Percentiles rank a stretch among this genome's conserved stretches.
These are phyloP conservation scores for Emydocephalus ijimae DNA, from an alignment of 2,113 vertebrate species.

Conservation along the genomic window DNA sequence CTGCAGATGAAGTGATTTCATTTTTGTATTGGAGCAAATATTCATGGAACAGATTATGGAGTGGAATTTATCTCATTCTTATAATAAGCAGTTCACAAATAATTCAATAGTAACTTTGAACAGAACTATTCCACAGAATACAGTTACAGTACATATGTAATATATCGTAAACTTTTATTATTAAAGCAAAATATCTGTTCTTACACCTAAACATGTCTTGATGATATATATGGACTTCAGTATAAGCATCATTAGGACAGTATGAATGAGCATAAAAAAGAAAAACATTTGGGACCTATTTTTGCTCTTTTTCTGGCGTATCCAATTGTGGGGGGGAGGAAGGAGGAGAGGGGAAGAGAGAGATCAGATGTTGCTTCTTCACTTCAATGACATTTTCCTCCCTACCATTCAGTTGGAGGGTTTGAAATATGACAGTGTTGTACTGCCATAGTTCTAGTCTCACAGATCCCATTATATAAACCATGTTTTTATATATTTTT, in stretches of 20 bases:
- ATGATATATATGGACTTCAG: background rate
- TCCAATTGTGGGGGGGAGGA: background rate
- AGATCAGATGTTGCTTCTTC: background rate
- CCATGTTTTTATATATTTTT: background rate
- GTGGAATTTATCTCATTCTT: slow-evolving; percentile 53
- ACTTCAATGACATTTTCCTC: background rate
- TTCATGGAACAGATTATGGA: slow-evolving; percentile 54
- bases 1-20: slow-evolving; percentile 65
- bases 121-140: slow-evolving; percentile 8
- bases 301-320: background rate
- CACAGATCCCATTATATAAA: background rate
- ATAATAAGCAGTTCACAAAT: slow-evolving; percentile 35
- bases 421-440: background rate
- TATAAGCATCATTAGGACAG: background rate
- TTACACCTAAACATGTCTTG: background rate
- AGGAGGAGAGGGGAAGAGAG: too few species aligned
- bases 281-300: too few species aligned
- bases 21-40: slow-evolving; percentile 67
- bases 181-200: background rate
- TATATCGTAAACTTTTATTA: background rate
- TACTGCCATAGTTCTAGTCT: background rate
- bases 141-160: background rate
- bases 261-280: background rate
- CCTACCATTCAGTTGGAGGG: background rate
- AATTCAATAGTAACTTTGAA: rapidly evolving